These are phyloP conservation scores for Drosophila parvula DNA, from an alignment of 1,140 invertebrate species.

Conservation along the genomic window DNA sequence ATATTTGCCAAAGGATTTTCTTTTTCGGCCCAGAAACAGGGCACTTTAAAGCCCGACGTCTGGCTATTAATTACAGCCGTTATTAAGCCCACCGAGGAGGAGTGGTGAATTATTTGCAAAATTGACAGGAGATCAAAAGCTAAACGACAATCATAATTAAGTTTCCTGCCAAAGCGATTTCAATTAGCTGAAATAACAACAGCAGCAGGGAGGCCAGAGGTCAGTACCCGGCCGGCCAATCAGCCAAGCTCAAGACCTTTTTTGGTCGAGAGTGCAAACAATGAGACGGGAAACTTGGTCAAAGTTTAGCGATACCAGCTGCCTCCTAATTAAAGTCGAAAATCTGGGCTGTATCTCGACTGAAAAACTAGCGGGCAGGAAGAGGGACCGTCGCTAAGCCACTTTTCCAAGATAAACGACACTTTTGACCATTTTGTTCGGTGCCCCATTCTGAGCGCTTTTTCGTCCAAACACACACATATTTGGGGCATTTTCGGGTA, in stretches of 20 bases:
- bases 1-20: slow-evolving; percentile 42
- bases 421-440: slow-evolving; percentile 69
- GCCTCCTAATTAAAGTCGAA: slow-evolving; percentile 68
- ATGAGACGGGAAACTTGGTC: slow-evolving; percentile 60
- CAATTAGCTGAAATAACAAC: slow-evolving; percentile 66
- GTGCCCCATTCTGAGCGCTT: slow-evolving; percentile 18
- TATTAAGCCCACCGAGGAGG: background rate
- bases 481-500: slow-evolving; percentile 25
- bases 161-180: slow-evolving; percentile 66
- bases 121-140: slow-evolving; percentile 48
- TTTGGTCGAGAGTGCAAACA: slow-evolving; percentile 43
- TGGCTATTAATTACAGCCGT: slow-evolving; percentile 14
- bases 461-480: slow-evolving; percentile 25
- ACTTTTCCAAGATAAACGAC: slow-evolving; percentile 67
- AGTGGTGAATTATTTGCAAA: slow-evolving; percentile 1
- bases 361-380: background rate
- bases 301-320: slow-evolving; percentile 64
- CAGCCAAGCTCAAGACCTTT: slow-evolving; percentile 18
- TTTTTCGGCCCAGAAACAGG: slow-evolving; percentile 12
- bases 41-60: too few relatives aligned
- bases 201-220: slow-evolving; percentile 21
- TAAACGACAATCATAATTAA: slow-evolving; percentile 63
- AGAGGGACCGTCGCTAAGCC: slow-evolving; percentile 13
- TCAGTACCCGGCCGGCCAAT: slow-evolving; percentile 16
- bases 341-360: slow-evolving; percentile 20